Conservation (phyloP, 2,113 vertebrate species). For the Ardeotis arabs region DNA sequence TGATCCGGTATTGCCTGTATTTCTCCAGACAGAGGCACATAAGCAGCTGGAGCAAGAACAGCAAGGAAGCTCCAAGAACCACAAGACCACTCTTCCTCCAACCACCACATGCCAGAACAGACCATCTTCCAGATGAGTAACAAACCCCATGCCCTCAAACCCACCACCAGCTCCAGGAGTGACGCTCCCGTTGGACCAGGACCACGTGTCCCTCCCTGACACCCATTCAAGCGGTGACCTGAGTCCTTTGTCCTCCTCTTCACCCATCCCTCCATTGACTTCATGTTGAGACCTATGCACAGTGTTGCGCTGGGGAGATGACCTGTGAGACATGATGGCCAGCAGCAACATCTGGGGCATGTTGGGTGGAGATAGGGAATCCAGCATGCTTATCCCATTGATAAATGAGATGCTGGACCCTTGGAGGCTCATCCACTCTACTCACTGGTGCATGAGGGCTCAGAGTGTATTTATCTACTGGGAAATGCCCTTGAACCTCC, state of each 20-base stretch:
- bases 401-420: background rate
- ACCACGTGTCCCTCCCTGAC: background rate
- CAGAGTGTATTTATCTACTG: background rate
- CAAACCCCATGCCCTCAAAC: background rate
- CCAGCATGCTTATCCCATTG: accelerated
- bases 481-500: background rate
- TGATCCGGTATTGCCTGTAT: accelerated
- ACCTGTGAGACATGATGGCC: background rate
- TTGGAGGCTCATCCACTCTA: background rate
- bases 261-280: background rate
- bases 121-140: background rate
- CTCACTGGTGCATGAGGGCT: background rate
- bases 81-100: background rate
- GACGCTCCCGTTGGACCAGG: background rate
- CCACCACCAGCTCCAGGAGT: background rate
- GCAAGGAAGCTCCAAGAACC: background rate
- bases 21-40: background rate
- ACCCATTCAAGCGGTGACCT: background rate
- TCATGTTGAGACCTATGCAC: accelerated
- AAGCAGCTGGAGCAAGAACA: background rate
- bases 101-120: background rate
- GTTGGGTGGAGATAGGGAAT: background rate
- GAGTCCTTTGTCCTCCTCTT: background rate
- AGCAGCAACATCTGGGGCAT: background rate
- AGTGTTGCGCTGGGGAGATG: background rate